Evolutionary conservation across 2,113 vertebrate species (phyloP).

Genomic region (Gracilinanus agilis): DNA sequence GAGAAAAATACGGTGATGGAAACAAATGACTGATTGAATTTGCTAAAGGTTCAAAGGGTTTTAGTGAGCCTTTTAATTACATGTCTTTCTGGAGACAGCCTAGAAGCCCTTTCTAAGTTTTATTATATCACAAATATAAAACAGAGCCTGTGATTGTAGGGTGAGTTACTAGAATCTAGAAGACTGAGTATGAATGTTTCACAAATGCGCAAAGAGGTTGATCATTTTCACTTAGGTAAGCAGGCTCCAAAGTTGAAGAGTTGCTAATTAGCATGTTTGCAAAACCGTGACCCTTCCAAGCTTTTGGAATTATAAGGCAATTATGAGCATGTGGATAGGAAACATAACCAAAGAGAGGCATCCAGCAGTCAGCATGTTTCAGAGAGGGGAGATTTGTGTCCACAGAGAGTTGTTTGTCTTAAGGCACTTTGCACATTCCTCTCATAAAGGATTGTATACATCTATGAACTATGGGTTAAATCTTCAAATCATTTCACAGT

Average conservation of each 20-base stretch:
- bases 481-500: background rate
- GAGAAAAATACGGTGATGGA: slow-evolving; percentile 82
- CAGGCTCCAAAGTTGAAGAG: background rate
- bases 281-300: background rate
- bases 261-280: slow-evolving; percentile 26
- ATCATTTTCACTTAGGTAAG: slow-evolving; percentile 21
- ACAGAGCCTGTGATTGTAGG: slow-evolving; percentile 55
- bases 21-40: slow-evolving; percentile 83
- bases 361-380: too few species aligned
- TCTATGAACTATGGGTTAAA: background rate
- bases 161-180: slow-evolving; percentile 55
- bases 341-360: background rate
- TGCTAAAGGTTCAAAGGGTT: slow-evolving; percentile 83
- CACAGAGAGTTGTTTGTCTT: background rate
- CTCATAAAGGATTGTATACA: background rate
- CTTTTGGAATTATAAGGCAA: background rate
- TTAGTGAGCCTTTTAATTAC: slow-evolving; percentile 82
- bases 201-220: background rate
- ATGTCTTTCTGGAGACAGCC: slow-evolving; percentile 79
- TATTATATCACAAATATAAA: slow-evolving; percentile 71
- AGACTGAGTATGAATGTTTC: background rate
- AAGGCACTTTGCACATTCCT: background rate
- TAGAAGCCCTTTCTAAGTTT: slow-evolving; percentile 73
- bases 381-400: background rate
- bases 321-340: slow-evolving; percentile 12